Conservation (phyloP, 2,113 vertebrate genomes). For the Octodon degus region DNA sequence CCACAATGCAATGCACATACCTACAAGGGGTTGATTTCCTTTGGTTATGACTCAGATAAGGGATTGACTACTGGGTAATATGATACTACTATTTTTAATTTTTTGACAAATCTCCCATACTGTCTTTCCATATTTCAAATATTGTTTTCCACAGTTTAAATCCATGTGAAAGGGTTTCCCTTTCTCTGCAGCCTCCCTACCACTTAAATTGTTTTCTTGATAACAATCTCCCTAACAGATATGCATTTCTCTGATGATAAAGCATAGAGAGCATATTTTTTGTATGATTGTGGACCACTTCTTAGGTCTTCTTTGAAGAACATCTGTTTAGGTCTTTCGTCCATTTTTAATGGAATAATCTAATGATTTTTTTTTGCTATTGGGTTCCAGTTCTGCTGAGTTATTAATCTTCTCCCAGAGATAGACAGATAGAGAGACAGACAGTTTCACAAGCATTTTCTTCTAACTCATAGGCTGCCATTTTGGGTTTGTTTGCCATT, state of each 20-base stretch:
- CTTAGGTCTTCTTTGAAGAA: neutral
- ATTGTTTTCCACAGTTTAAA: neutral
- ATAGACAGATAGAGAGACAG: too few species aligned
- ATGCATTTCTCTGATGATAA: neutral
- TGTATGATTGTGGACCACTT: neutral
- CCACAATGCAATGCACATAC: neutral
- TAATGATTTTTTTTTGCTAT: too few species aligned
- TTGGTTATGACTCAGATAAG: neutral
- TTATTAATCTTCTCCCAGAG: neutral
- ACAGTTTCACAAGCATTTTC: neutral
- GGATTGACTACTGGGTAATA: neutral
- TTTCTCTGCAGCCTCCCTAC: neutral
- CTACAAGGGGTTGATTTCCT: neutral
- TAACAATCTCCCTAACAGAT: neutral
- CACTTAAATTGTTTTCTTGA: neutral
- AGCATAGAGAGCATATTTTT: neutral
- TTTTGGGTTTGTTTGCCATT: neutral
- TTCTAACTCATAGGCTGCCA: neutral
- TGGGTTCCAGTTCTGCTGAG: neutral
- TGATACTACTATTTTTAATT: neutral
- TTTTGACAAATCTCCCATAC: neutral
- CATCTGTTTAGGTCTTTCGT: neutral
- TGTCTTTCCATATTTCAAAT: neutral
- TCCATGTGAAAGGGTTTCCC: neutral
- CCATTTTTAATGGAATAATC: neutral